Evolutionary conservation across 2,888 invertebrate species (phyloP).

Genomic region (Anodontia alba): DNA sequence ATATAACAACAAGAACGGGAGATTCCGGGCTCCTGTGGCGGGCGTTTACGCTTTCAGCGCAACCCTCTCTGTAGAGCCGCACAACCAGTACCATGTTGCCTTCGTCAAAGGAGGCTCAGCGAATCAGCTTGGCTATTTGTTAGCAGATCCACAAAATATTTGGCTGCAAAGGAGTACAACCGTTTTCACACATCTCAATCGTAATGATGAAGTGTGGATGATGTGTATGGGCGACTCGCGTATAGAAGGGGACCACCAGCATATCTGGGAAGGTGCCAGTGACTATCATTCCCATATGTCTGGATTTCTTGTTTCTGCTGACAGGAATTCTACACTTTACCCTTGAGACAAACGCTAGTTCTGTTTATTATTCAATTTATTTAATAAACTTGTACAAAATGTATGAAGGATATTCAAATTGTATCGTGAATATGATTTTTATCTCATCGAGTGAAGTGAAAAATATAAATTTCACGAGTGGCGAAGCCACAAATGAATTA

Average conservation of each 20-base stretch:
- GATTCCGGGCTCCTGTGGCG: not conserved
- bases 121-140: not conserved
- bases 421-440: too few species aligned
- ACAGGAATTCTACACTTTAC: not conserved
- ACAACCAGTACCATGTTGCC: not conserved
- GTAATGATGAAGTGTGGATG: not conserved
- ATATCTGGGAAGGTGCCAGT: conserved; percentile 35
- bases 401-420: too few species aligned
- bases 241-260: conserved; percentile 12
- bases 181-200: not conserved
- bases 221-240: not conserved
- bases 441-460: too few species aligned
- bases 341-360: too few species aligned
- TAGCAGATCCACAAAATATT: not conserved
- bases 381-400: too few species aligned
- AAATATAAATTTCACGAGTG: too few species aligned
- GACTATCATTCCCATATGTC: conserved; percentile 52
- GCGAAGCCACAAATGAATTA: too few species aligned
- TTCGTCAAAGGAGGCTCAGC: not conserved
- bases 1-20: not conserved
- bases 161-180: conserved; percentile 2
- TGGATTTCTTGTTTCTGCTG: conserved; percentile 39
- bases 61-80: not conserved
- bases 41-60: not conserved
- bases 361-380: too few species aligned